A percentile compares a stretch with the other conserved stretches of the same genome.
phyloP scores from a whole-genome alignment of 1,140 invertebrate genomes.

The Drosophila athabasca region DNA sequence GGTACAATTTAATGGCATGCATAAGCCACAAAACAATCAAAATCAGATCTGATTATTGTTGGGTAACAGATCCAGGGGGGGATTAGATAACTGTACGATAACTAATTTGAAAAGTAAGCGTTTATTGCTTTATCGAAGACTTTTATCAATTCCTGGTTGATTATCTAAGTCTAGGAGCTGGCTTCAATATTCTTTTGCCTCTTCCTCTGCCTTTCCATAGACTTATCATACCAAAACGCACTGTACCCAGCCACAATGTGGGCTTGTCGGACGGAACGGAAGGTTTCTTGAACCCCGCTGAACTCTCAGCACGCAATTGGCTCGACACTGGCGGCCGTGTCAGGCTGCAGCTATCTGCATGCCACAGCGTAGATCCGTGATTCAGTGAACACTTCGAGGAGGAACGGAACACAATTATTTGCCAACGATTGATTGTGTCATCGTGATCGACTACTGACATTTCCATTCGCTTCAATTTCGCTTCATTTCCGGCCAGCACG shows the following conservation, averaged over 20 bases:
- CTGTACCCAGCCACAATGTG: constrained; percentile 2
- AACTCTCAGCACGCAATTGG: constrained; percentile 48
- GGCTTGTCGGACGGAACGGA: constrained; percentile 1
- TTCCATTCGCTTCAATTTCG: constrained; percentile 41
- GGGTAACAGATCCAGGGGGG: too few species aligned
- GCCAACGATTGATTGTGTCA: constrained; percentile 37
- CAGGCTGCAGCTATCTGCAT: constrained; percentile 47
- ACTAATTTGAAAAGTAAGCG: too few species aligned
- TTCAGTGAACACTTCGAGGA: constrained; percentile 11
- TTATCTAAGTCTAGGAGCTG: too few species aligned
- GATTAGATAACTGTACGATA: too few species aligned
- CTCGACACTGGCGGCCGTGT: constrained; percentile 23
- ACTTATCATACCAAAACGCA: background rate
- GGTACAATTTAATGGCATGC: background rate
- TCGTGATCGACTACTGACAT: constrained; percentile 58
- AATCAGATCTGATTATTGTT: too few species aligned
- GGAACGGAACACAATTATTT: constrained; percentile 25
- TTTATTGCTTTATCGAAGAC: too few species aligned
- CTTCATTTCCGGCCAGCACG: constrained; percentile 63
- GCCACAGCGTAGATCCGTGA: constrained; percentile 53
- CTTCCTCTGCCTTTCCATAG: too few species aligned
- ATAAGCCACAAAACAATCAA: background rate
- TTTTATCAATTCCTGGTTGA: too few species aligned
- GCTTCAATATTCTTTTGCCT: too few species aligned
- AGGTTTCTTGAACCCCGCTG: constrained; percentile 43